These are phyloP conservation scores for Falco naumanni DNA, from an alignment of 2,797 vertebrate genomes.

Conservation along the genomic window DNA sequence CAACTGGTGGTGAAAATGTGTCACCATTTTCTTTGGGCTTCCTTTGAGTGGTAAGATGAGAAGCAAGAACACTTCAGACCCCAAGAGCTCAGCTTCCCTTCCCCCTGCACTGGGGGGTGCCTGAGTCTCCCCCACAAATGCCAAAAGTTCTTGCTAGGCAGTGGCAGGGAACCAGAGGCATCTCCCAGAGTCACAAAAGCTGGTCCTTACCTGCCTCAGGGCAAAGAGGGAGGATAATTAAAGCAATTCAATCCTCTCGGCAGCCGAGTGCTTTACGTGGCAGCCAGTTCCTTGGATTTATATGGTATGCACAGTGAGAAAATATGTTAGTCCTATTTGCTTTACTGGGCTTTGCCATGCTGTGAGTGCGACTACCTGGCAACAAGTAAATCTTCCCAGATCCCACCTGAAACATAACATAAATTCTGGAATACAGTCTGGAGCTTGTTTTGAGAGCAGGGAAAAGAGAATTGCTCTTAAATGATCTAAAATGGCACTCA, in stretches of 20 bases:
- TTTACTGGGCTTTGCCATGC: not conserved
- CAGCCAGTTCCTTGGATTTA: not conserved
- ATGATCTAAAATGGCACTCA: not conserved
- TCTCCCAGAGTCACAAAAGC: not conserved
- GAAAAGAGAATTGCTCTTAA: not conserved
- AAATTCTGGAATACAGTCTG: not conserved
- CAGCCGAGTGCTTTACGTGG: not conserved
- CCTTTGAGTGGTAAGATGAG: constrained; percentile 48
- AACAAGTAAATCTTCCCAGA: not conserved
- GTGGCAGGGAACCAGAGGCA: not conserved
- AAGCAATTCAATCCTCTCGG: not conserved
- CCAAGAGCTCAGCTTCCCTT: not conserved
- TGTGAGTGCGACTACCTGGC: not conserved
- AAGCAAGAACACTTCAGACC: not conserved
- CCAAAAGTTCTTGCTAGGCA: not conserved
- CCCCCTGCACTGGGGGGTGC: not conserved
- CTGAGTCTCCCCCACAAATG: not conserved
- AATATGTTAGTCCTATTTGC: not conserved
- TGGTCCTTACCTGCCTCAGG: not conserved
- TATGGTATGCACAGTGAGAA: not conserved
- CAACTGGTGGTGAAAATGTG: constrained; percentile 30
- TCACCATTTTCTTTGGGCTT: constrained; percentile 45
- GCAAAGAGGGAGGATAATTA: not conserved
- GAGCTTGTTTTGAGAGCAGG: not conserved
- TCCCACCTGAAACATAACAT: not conserved